Evolutionary conservation across 2,888 invertebrate genomes (phyloP), one percentile per base, ranked within the genome.

Genomic region (Pollenia labialis): DNA sequence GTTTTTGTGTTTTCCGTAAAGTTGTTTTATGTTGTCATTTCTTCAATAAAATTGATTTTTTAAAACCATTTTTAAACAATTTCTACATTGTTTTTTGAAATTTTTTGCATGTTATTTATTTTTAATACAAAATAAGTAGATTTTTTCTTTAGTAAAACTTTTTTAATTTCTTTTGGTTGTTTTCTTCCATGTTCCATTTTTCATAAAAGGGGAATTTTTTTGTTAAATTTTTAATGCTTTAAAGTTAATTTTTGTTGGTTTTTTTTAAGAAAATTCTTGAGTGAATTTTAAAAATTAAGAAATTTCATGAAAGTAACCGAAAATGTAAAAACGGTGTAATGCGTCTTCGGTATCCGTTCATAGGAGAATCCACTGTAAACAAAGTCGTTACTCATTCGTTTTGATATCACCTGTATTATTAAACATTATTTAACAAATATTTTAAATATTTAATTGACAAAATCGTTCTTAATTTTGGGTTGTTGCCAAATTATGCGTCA

Each of bases 241-340:
- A 16, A 32, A 58, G 72, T 48, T 64, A 69, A 62, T 62, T 76
- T 82, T 82, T 76, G 76, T 82, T 82, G 82, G 76, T 82, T 82
- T 69, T 56, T 72, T 32, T 32, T 4, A 52, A 12, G 1, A 46
- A 69, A 54, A 46, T 60, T 60, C 60, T 62, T 54, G 50, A 12
- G 52, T 18, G n/a, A 48, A 46, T 6, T 10, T 58, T 40, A 23
- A 12, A 23, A 46, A 18, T 32, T 32, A 6, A 32, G 32, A 32
- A 32, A 32, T 32, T 32, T 32, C 32, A 32, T 32, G 32, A 6
- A 32, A 6, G 32, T 32, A 32, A 32, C 32, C 6, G 6, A 4
- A 32, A 32, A 32, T 32, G 32, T 32, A 32, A 32, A 32, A 0
- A 32, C 32, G 6, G 4, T 32, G 32, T 32, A 32, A 32, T 32